Conservation (phyloP, 2,888 invertebrate genomes). For the Saturnia pavonia region DNA sequence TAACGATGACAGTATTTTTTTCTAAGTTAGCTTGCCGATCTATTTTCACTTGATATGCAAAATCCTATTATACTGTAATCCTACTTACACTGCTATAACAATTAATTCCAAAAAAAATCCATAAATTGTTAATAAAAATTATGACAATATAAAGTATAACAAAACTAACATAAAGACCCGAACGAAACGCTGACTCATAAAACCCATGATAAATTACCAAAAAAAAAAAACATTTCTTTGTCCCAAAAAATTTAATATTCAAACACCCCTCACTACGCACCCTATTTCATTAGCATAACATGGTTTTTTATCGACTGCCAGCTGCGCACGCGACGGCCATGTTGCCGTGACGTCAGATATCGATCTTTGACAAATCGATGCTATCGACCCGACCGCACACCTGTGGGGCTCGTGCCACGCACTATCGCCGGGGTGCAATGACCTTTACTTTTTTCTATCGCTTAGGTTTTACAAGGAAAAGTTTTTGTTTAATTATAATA, state of each 20-base stretch:
- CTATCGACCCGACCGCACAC: conserved; percentile 75
- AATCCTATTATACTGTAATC: too few species aligned
- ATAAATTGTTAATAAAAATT: not conserved
- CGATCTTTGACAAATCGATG: conserved; percentile 70
- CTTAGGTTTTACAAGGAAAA: not conserved
- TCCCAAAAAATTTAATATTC: conserved; percentile 26
- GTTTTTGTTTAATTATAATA: not conserved
- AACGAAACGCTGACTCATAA: conserved; percentile 5
- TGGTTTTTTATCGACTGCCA: conserved; percentile 46
- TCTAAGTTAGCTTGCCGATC: too few species aligned
- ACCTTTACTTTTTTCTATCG: conserved; percentile 49
- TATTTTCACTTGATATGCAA: too few species aligned
- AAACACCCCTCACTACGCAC: conserved; percentile 50
- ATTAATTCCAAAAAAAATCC: not conserved
- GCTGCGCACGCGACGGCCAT: conserved; percentile 69
- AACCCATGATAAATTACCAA: not conserved
- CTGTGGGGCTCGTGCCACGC: conserved; percentile 66
- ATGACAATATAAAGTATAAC: not conserved
- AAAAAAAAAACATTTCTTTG: conserved; percentile 22
- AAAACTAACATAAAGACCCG: not conserved
- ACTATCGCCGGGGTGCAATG: conserved; percentile 67
- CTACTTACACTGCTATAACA: too few species aligned
- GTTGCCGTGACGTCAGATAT: conserved; percentile 71
- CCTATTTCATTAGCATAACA: conserved; percentile 58
- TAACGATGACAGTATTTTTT: too few species aligned